Percentiles rank a stretch among this genome's conserved stretches.
Evolutionary conservation across 2,113 vertebrate species (phyloP).

Genomic region (Dasyurus viverrinus): DNA sequence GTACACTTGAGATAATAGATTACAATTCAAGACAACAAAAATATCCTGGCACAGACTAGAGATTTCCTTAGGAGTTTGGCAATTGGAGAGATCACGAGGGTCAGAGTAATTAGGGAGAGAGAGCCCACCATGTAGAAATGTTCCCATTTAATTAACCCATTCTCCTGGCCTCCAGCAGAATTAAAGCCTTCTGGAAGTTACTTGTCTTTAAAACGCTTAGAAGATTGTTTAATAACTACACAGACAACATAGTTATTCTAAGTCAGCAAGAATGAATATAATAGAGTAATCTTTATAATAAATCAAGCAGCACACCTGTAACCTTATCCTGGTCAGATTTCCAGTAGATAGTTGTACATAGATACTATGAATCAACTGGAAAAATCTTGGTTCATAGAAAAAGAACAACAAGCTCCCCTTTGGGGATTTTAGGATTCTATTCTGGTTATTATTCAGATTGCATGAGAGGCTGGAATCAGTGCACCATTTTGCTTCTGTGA

Average conservation of each 20-base stretch:
- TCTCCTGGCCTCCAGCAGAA: background rate
- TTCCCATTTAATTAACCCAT: background rate
- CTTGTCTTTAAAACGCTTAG: background rate
- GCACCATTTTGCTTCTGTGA: background rate
- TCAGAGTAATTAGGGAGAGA: background rate
- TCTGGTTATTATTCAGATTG: background rate
- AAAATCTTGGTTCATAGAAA: background rate
- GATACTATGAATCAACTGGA: background rate
- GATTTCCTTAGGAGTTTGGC: background rate
- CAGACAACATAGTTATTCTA: background rate
- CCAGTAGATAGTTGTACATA: background rate
- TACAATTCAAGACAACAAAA: background rate
- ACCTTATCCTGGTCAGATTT: background rate
- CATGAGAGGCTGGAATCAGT: background rate
- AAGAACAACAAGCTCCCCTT: background rate
- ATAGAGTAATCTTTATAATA: background rate
- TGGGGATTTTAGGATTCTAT: background rate
- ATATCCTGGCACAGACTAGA: background rate
- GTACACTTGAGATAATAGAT: background rate
- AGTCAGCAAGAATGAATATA: background rate
- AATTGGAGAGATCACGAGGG: background rate
- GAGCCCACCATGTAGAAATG: background rate
- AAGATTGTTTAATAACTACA: background rate
- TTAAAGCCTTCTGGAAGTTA: background rate
- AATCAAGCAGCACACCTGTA: background rate